phyloP scores from a whole-genome alignment of 2,113 vertebrate genomes.

The Sminthopsis crassicaudata region DNA sequence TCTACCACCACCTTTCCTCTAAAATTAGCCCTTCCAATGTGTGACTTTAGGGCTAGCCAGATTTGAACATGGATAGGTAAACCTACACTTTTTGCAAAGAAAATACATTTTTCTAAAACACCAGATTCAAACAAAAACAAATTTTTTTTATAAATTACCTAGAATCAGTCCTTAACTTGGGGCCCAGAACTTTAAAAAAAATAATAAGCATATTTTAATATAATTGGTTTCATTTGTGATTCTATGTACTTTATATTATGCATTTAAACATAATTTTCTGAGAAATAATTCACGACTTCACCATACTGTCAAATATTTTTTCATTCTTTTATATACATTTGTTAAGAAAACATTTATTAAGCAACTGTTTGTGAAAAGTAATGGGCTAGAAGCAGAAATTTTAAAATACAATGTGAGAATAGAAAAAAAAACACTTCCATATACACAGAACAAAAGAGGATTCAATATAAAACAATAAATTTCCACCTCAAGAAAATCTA shows the following conservation, averaged over 20 bases:
- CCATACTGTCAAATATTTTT: conserved; percentile 16
- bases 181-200: not conserved
- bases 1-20: not conserved
- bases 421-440: no score
- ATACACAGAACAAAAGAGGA: no score
- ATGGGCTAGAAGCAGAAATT: no score
- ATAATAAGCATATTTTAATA: not conserved
- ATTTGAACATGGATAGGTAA: not conserved
- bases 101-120: conserved; percentile 42
- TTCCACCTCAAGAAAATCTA: no score
- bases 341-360: no score
- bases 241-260: not conserved
- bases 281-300: not conserved
- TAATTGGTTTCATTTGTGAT: conserved; percentile 32
- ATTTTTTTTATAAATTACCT: conserved; percentile 10
- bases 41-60: not conserved
- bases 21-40: not conserved
- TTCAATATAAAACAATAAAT: no score
- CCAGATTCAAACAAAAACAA: conserved; percentile 4
- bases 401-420: no score
- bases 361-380: no score
- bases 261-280: not conserved
- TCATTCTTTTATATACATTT: no score
- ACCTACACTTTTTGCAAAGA: not conserved
- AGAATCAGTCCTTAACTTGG: not conserved